Evolutionary conservation across 2,797 vertebrate species (phyloP).

Genomic region (Diplodus puntazzo): DNA sequence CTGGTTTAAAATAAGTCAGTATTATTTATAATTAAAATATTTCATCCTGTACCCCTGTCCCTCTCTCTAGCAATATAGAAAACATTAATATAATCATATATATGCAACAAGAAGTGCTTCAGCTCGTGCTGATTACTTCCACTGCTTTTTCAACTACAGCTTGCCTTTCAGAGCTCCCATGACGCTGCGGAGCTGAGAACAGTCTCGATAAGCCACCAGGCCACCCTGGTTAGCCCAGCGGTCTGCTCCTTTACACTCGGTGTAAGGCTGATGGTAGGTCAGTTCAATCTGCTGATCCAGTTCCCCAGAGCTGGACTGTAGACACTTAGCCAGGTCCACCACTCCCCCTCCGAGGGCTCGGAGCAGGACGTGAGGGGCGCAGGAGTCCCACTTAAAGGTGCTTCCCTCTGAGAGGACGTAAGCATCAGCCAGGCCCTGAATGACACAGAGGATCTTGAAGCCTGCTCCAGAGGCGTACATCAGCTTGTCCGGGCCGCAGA

Average conservation of each 20-base stretch:
- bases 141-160: constrained; percentile 53
- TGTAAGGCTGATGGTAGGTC: constrained; percentile 84
- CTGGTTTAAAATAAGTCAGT: constrained; percentile 47
- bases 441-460: constrained; percentile 91
- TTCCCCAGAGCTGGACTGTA: constrained; percentile 61
- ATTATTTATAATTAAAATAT: constrained; percentile 55
- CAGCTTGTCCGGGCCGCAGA: constrained; percentile 81
- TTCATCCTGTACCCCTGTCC: background rate
- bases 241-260: constrained; percentile 83
- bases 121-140: background rate
- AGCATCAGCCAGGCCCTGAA: constrained; percentile 88
- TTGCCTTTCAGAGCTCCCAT: constrained; percentile 76
- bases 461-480: constrained; percentile 90
- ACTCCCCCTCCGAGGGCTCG: constrained; percentile 90
- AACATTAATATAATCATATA: constrained; percentile 43
- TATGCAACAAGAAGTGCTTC: constrained; percentile 32
- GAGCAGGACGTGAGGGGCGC: constrained; percentile 90
- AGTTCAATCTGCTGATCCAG: constrained; percentile 79
- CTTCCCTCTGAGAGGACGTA: constrained; percentile 92
- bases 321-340: constrained; percentile 82
- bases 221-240: constrained; percentile 91
- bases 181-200: constrained; percentile 66
- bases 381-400: constrained; percentile 94
- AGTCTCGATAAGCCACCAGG: constrained; percentile 88
- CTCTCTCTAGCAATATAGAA: constrained; percentile 32